Evolutionary conservation across 92 coral and sea anemone genomes (phyloP), one percentile per base, ranked within the genome.

Genomic region (Virgularia gustaviana): DNA sequence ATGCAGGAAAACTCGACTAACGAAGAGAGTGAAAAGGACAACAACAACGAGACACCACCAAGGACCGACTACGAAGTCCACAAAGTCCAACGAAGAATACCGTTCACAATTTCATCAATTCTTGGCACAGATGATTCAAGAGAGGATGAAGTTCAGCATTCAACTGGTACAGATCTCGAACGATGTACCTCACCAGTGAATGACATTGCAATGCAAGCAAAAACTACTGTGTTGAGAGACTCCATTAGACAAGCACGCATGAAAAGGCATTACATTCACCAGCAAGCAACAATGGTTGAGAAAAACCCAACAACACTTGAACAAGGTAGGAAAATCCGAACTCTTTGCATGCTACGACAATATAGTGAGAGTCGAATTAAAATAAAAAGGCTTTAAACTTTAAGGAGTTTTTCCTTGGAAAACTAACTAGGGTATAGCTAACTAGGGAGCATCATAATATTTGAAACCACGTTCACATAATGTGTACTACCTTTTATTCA

Each of bases 41-140:
- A 2, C 3, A 33, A 12, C 2, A 52, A 8, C n/a, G 36, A 31
- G 16, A 15, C 61, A 49, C n/a, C n/a, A n/a, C n/a, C n/a, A n/a
- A n/a, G n/a, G n/a, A n/a, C n/a, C n/a, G n/a, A n/a, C n/a, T n/a
- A n/a, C n/a, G n/a, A n/a, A n/a, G n/a, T n/a, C n/a, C n/a, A n/a
- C n/a, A n/a, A n/a, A 13, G 45, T 28, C 15, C 53, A 29, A 49
- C 43, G 44, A 3, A 30, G 45, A 33, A 49, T 49, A 61, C 51
- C 75, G 0, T 68, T 68, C 32, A 68, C 59, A 8, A 68, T 68
- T 15, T 68, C 75, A 2, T 68, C 75, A 19, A 68, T 68, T 32
- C 45, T 68, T n/a, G 75, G 75, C 8, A 49, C 61, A 2, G 42
- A 51, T 10, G n/a, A n/a, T n/a, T 36, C 33, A 51, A 55, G 36